Percentiles rank a stretch among this genome's conserved stretches.
Evolutionary conservation across 2,113 vertebrate species (phyloP).

Genomic region (Tenebrosternarchus preto): DNA sequence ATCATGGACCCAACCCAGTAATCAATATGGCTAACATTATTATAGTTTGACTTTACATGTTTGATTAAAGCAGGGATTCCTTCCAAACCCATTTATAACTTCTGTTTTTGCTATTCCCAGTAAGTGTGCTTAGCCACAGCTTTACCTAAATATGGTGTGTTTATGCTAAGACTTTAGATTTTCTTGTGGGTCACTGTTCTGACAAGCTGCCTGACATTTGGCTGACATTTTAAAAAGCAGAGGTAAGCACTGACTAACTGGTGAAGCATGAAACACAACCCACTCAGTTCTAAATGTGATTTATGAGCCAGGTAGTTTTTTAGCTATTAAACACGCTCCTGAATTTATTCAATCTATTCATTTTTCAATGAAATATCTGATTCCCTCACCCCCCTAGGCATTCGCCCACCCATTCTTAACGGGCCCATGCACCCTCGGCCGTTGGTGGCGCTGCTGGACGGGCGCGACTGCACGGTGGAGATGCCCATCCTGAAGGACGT

Average conservation of each 20-base stretch:
- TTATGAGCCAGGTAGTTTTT: not conserved
- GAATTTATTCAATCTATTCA: not conserved
- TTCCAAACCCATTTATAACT: not conserved
- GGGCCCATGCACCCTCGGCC: conserved; percentile 96
- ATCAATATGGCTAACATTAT: not conserved
- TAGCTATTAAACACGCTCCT: not conserved
- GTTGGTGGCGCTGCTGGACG: conserved; percentile 91
- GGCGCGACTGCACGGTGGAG: conserved; percentile 93
- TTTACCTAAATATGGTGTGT: not conserved
- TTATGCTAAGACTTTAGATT: not conserved
- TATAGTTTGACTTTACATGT: not conserved
- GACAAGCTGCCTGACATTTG: not conserved
- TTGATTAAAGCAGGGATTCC: conserved; percentile 6
- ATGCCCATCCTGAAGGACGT: conserved; percentile 97
- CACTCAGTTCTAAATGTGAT: not conserved
- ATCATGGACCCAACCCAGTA: not conserved
- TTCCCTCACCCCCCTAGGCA: no score
- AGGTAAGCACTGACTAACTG: not conserved
- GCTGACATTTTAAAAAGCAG: not conserved
- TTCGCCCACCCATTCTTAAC: conserved; percentile 97
- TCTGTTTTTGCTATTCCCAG: not conserved
- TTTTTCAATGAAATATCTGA: not conserved
- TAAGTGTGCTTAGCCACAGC: not conserved
- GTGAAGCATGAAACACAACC: not conserved
- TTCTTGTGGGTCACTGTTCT: not conserved